phyloP scores from a whole-genome alignment of 2,888 invertebrate genomes.

The Creontiades dilutus region DNA sequence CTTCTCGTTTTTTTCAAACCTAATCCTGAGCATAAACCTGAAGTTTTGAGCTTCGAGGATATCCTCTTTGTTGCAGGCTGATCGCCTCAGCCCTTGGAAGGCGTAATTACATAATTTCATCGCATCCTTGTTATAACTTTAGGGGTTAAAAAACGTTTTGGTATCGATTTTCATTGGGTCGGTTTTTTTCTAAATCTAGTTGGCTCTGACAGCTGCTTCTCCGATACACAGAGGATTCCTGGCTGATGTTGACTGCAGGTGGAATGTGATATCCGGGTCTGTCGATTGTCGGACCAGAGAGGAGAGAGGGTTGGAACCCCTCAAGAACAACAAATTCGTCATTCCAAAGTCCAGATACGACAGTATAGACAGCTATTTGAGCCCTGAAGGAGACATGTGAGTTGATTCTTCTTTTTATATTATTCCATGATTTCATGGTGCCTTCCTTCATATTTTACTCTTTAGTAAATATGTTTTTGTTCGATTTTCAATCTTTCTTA shows the following conservation, averaged over 20 bases:
- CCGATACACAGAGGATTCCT: slow-evolving; percentile 96
- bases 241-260: slow-evolving; percentile 97
- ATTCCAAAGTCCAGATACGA: slow-evolving; percentile 98
- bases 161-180: slow-evolving; percentile 18
- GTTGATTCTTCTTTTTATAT: slow-evolving; percentile 47
- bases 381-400: slow-evolving; percentile 89
- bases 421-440: neutral
- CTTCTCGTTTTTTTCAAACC: too few species aligned
- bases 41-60: too few species aligned
- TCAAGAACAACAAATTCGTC: slow-evolving; percentile 87
- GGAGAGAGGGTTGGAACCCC: slow-evolving; percentile 89
- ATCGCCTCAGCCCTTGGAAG: too few species aligned
- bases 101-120: too few species aligned
- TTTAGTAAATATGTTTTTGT: too few species aligned
- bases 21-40: too few species aligned
- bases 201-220: slow-evolving; percentile 97
- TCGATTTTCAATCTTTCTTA: too few species aligned
- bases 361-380: slow-evolving; percentile 97
- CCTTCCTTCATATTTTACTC: neutral
- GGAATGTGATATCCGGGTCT: slow-evolving; percentile 97
- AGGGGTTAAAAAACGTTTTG: too few species aligned
- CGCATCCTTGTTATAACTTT: too few species aligned
- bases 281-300: slow-evolving; percentile 97
- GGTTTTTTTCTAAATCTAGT: slow-evolving; percentile 79
- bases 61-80: too few species aligned